Percentiles rank a stretch among this genome's conserved stretches.
phyloP scores from a whole-genome alignment of 2,113 vertebrate genomes.

The Dunckerocampus dactyliophorus region DNA sequence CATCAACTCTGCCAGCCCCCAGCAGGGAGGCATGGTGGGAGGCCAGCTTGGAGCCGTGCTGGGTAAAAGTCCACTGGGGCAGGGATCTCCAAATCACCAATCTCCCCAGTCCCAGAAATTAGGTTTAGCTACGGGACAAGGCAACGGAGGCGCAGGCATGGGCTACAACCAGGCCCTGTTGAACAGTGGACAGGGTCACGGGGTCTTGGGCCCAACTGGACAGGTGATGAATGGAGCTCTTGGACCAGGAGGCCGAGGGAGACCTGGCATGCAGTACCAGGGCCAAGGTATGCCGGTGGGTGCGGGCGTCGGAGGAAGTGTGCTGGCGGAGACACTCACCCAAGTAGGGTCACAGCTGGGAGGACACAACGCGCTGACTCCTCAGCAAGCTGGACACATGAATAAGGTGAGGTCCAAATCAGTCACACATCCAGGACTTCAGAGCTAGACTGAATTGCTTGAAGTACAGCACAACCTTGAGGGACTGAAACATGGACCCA shows the following conservation, averaged over 20 bases:
- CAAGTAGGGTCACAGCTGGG: conserved; percentile 87
- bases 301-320: conserved; percentile 78
- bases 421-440: neutral
- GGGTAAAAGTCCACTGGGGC: conserved; percentile 84
- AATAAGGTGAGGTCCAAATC: conserved; percentile 80
- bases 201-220: conserved; percentile 84
- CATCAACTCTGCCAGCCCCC: conserved; percentile 79
- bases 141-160: conserved; percentile 80
- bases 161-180: conserved; percentile 87
- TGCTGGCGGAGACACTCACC: conserved; percentile 88
- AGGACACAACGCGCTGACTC: conserved; percentile 78
- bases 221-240: conserved; percentile 94
- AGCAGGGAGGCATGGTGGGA: conserved; percentile 78
- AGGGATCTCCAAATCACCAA: conserved; percentile 81
- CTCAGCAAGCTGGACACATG: conserved; percentile 88
- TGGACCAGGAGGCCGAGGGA: conserved; percentile 82
- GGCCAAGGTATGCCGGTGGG: conserved; percentile 85
- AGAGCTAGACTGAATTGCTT: neutral
- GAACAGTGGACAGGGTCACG: conserved; percentile 87
- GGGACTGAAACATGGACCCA: too few relatives aligned
- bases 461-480: too few relatives aligned
- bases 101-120: conserved; percentile 88
- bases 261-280: conserved; percentile 86
- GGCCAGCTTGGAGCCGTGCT: conserved; percentile 80
- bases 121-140: conserved; percentile 74